These are phyloP conservation scores for Brachionus koreanus DNA, from an alignment of 1,140 invertebrate genomes.

Conservation along the genomic window DNA sequence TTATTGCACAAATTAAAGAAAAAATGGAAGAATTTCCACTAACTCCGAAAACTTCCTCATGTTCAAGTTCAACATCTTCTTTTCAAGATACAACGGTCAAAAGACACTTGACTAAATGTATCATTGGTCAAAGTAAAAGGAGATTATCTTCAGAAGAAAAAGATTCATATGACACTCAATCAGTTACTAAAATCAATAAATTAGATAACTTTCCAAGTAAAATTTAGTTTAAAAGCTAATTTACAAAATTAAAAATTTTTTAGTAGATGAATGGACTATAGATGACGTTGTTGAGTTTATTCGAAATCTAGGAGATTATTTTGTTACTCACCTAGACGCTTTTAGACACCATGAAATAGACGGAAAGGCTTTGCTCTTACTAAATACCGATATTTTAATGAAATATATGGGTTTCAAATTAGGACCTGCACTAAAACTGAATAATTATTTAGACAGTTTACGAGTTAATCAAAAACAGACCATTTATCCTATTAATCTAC, in stretches of 20 bases:
- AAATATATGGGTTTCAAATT: slow-evolving; percentile 97
- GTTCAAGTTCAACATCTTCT: neutral
- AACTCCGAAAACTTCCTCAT: neutral
- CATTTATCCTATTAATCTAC: neutral
- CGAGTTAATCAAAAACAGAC: neutral
- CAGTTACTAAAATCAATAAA: neutral
- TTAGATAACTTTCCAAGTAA: neutral
- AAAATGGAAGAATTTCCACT: neutral
- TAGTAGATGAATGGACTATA: slow-evolving; percentile 12
- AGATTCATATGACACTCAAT: neutral
- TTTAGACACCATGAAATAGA: slow-evolving; percentile 70
- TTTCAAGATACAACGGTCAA: neutral
- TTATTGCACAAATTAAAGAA: neutral
- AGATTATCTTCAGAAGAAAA: neutral
- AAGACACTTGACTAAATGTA: neutral
- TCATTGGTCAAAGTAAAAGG: neutral
- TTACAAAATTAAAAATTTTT: neutral
- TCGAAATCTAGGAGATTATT: slow-evolving; percentile 9
- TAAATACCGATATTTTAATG: slow-evolving; percentile 93
- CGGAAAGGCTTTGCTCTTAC: slow-evolving; percentile 83
- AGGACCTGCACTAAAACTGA: slow-evolving; percentile 90
- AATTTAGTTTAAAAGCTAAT: neutral
- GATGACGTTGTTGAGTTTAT: slow-evolving; percentile 30
- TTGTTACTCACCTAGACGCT: neutral
- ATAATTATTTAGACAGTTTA: slow-evolving; percentile 35